Evolutionary conservation across 1,140 invertebrate species (phyloP).

Genomic region (Tenebrio molitor): DNA sequence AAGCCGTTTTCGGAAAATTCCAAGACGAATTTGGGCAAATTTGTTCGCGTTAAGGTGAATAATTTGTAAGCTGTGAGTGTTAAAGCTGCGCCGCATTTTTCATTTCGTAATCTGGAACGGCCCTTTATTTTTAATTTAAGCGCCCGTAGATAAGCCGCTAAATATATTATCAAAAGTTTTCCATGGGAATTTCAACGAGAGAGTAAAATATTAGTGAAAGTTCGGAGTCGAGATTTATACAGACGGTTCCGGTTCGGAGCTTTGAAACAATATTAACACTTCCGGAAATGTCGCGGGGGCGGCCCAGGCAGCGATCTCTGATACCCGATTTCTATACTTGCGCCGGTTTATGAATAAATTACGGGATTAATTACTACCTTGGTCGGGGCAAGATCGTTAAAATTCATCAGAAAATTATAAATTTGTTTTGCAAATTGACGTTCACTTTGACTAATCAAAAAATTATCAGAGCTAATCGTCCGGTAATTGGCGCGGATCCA

Average conservation of each 20-base stretch:
- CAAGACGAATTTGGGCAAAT: neutral
- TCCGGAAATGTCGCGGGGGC: too few relatives aligned
- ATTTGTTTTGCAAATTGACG: constrained; percentile 39
- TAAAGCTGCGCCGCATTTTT: constrained; percentile 28
- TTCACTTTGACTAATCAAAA: constrained; percentile 25
- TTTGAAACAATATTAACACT: too few relatives aligned
- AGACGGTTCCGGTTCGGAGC: too few relatives aligned
- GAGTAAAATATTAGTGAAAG: neutral
- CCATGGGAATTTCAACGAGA: neutral
- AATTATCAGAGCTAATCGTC: constrained; percentile 25
- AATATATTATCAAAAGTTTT: constrained; percentile 33
- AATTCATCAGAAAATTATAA: constrained; percentile 10
- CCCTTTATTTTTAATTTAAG: constrained; percentile 22
- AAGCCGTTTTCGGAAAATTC: too few relatives aligned
- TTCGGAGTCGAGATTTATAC: neutral
- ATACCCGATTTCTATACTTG: neutral
- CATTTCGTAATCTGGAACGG: constrained; percentile 24
- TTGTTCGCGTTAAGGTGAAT: constrained; percentile 12
- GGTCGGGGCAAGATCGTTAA: neutral
- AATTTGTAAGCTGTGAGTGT: constrained; percentile 12
- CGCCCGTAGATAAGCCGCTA: constrained; percentile 17
- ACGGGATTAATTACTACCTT: constrained; percentile 14
- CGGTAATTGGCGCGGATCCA: constrained; percentile 22
- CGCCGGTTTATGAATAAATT: constrained; percentile 14
- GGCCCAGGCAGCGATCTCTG: neutral